Conservation (phyloP, 37 sponge, comb jelly and placozoan genomes). For the Beroe forskalii region DNA sequence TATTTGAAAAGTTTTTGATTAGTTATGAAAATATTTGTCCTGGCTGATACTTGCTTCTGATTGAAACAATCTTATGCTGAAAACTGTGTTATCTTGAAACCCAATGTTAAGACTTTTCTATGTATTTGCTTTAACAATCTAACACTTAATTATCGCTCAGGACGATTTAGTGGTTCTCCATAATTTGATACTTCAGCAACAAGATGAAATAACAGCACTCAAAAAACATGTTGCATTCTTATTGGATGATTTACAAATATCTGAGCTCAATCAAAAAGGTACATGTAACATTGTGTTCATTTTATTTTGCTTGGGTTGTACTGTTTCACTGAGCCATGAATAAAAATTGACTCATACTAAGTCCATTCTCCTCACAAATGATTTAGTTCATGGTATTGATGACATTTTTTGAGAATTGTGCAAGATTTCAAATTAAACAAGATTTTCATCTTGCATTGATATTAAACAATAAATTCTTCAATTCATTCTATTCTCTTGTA, state of each 20-base stretch:
- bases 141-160: too few relatives aligned
- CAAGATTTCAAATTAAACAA: too few relatives aligned
- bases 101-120: too few relatives aligned
- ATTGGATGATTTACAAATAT: slow-evolving; percentile 9
- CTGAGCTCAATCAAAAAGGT: slow-evolving; percentile 18
- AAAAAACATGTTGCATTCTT: slow-evolving; percentile 20
- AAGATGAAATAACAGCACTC: slow-evolving; percentile 9
- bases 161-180: slow-evolving; percentile 33
- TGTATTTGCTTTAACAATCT: too few relatives aligned
- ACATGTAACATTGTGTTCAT: background rate
- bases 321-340: background rate
- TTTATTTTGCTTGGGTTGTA: background rate
- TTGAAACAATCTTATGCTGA: background rate
- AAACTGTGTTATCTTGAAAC: background rate
- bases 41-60: too few relatives aligned
- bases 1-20: too few relatives aligned
- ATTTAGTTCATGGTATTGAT: too few relatives aligned
- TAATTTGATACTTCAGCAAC: slow-evolving; percentile 2
- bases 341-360: too few relatives aligned
- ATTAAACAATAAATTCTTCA: background rate
- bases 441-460: too few relatives aligned
- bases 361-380: too few relatives aligned
- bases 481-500: background rate
- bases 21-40: too few relatives aligned
- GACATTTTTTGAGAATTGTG: too few relatives aligned